These are phyloP conservation scores for Antechinus flavipes DNA, from an alignment of 2,113 vertebrate species.

Conservation along the genomic window DNA sequence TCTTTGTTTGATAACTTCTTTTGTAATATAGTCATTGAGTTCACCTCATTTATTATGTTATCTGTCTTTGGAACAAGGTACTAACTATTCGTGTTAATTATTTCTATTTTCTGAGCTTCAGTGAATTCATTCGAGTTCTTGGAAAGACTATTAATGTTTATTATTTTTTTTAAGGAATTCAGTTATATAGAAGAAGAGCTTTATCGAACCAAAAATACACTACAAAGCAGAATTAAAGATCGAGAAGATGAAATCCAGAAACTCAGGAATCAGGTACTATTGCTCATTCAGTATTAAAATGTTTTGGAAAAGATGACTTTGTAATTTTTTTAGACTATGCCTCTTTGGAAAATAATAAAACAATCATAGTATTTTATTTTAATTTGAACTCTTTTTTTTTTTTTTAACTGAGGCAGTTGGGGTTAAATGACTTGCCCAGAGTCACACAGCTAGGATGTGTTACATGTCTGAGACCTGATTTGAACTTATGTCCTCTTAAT, in stretches of 20 bases:
- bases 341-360: neutral
- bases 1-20: neutral
- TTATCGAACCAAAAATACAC: slow-evolving; percentile 90
- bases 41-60: neutral
- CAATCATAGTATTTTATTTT: neutral
- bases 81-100: slow-evolving; percentile 4
- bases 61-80: neutral
- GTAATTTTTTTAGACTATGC: neutral
- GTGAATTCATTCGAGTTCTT: neutral
- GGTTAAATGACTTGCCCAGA: too few relatives aligned
- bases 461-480: too few relatives aligned
- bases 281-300: neutral
- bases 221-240: slow-evolving; percentile 96
- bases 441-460: too few relatives aligned
- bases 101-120: neutral
- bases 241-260: slow-evolving; percentile 99
- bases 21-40: neutral
- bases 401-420: too few relatives aligned
- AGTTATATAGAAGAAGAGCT: slow-evolving; percentile 95
- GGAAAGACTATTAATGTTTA: neutral
- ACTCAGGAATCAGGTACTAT: slow-evolving; percentile 95
- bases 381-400: neutral
- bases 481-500: too few relatives aligned
- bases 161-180: slow-evolving; percentile 88
- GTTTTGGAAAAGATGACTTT: neutral